Evolutionary conservation across 2,888 invertebrate species (phyloP).

Genomic region (Cataglyphis rosenhaueri): DNA sequence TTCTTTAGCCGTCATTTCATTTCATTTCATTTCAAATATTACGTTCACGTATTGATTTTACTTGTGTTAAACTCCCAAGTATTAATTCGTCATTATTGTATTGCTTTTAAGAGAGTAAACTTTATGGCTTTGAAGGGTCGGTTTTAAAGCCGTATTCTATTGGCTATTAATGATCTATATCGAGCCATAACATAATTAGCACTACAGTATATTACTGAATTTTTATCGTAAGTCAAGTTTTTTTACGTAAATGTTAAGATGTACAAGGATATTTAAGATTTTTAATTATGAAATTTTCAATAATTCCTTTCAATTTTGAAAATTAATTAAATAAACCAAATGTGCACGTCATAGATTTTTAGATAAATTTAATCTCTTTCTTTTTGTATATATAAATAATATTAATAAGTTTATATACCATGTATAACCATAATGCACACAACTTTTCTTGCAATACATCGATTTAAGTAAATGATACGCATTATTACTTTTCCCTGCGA

Average conservation of each 20-base stretch:
- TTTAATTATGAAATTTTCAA: slow-evolving; percentile 3
- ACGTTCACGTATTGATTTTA: slow-evolving; percentile 8
- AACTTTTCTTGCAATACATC: neutral
- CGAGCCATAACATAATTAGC: slow-evolving; percentile 12
- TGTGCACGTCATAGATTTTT: neutral
- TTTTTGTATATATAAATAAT: neutral
- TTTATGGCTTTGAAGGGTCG: neutral
- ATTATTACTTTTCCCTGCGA: neutral
- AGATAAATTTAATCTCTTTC: slow-evolving; percentile 1
- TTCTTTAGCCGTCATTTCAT: neutral
- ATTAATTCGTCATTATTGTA: neutral
- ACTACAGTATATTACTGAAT: neutral
- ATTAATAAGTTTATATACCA: neutral
- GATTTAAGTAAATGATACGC: slow-evolving; percentile 10
- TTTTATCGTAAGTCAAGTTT: neutral
- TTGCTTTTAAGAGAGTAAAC: neutral
- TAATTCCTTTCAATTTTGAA: neutral
- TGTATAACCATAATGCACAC: neutral
- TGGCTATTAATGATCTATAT: neutral
- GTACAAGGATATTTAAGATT: neutral
- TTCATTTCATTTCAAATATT: neutral
- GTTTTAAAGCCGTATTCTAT: neutral
- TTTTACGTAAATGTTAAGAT: neutral
- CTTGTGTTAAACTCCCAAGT: neutral
- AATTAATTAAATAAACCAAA: neutral